Conservation (phyloP, 2,888 invertebrate species). For the Hemaris fuciformis region DNA sequence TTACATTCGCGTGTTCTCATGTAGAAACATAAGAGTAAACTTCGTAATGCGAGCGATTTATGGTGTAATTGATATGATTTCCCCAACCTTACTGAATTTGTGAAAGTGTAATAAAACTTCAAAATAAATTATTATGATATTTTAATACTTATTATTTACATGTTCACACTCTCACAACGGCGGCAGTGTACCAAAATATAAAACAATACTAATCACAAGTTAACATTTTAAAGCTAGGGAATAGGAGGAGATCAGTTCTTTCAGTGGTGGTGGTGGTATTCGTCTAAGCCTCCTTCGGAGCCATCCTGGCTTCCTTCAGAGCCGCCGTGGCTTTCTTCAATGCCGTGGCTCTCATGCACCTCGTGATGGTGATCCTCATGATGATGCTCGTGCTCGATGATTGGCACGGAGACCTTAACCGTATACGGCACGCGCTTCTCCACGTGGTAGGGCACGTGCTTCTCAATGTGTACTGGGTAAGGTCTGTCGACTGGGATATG, state of each 20-base stretch:
- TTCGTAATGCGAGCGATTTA: not conserved
- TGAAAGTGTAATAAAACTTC: constrained; percentile 4
- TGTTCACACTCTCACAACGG: constrained; percentile 47
- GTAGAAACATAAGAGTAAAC: not conserved
- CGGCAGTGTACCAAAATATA: constrained; percentile 55
- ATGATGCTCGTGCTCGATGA: constrained; percentile 74
- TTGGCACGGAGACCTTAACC: constrained; percentile 86
- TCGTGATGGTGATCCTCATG: constrained; percentile 35
- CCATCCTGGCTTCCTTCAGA: constrained; percentile 39
- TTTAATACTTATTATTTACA: constrained; percentile 64
- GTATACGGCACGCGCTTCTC: constrained; percentile 86
- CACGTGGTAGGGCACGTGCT: constrained; percentile 84
- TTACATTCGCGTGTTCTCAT: not conserved
- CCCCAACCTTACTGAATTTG: not conserved
- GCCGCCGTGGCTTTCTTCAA: constrained; percentile 45
- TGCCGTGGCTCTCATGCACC: constrained; percentile 34
- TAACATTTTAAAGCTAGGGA: constrained; percentile 76
- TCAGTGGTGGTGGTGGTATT: constrained; percentile 72
- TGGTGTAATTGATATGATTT: not conserved
- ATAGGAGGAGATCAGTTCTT: constrained; percentile 75
- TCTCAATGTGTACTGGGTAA: constrained; percentile 83
- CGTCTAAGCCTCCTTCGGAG: constrained; percentile 38
- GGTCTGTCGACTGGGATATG: constrained; percentile 83
- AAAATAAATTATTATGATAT: constrained; percentile 50
- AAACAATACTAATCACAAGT: constrained; percentile 68